These are phyloP conservation scores for Sebastes taczanowskii DNA, from an alignment of 2,797 vertebrate genomes.

Conservation along the genomic window DNA sequence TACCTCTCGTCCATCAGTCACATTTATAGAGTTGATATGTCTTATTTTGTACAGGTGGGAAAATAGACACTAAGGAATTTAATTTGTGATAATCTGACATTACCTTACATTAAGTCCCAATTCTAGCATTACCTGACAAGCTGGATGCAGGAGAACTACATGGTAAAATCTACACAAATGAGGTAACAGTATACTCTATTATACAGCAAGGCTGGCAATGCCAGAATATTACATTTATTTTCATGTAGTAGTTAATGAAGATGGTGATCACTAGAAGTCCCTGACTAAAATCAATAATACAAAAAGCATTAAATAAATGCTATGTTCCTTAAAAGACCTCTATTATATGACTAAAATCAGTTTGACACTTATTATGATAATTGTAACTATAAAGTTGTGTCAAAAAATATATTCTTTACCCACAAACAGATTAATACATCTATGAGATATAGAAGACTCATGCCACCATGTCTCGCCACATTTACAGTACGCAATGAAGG, in stretches of 20 bases:
- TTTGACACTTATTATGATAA: background rate
- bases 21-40: background rate
- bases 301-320: background rate
- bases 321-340: background rate
- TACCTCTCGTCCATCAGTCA: background rate
- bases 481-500: background rate
- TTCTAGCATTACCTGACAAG: background rate
- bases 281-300: background rate
- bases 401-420: background rate
- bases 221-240: background rate
- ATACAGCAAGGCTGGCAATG: background rate
- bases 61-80: background rate
- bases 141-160: background rate
- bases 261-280: background rate
- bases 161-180: background rate
- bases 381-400: background rate
- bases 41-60: background rate
- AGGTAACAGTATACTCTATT: background rate
- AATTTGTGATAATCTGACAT: constrained; percentile 38
- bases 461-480: background rate
- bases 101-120: background rate
- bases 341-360: background rate
- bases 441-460: background rate
- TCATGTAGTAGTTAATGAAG: background rate
- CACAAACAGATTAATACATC: background rate